Conservation (phyloP, 37 sponge, comb jelly and placozoan genomes). For the Hexactinellida sp. region DNA sequence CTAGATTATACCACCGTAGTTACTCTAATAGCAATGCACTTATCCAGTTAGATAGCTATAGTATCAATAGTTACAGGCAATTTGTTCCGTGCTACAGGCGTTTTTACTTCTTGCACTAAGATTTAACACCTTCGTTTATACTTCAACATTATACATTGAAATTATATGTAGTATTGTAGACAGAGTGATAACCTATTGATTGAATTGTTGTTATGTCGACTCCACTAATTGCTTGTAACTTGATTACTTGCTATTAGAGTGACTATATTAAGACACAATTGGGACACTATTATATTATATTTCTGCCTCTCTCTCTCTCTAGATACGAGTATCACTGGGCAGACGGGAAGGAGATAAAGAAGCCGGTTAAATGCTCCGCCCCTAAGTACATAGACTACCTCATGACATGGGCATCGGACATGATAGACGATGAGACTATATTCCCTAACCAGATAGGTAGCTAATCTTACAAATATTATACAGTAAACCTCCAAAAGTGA, state of each 20-base stretch:
- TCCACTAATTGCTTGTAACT: too few relatives aligned
- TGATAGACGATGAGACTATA: constrained; percentile 90
- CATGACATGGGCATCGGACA: constrained; percentile 98
- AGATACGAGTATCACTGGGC: constrained; percentile 99
- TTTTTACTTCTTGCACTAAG: too few relatives aligned
- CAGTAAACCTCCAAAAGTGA: background rate
- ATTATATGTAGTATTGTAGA: too few relatives aligned
- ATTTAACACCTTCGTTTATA: too few relatives aligned
- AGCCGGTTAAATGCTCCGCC: constrained; percentile 98
- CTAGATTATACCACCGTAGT: too few relatives aligned
- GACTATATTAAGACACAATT: too few relatives aligned
- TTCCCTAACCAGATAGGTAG: constrained; percentile 93
- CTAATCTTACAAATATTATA: background rate
- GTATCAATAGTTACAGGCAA: too few relatives aligned
- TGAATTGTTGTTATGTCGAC: too few relatives aligned
- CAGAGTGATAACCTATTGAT: too few relatives aligned
- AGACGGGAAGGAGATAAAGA: constrained; percentile 88
- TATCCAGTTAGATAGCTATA: background rate
- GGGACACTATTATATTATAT: background rate
- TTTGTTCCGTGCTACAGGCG: too few relatives aligned
- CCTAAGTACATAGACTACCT: constrained; percentile 97
- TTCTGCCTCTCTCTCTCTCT: background rate
- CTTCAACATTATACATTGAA: too few relatives aligned
- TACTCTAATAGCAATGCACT: background rate
- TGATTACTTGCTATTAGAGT: too few relatives aligned